Evolutionary conservation across 1,140 invertebrate species (phyloP).

Genomic region (Atopsyche davidsoni): DNA sequence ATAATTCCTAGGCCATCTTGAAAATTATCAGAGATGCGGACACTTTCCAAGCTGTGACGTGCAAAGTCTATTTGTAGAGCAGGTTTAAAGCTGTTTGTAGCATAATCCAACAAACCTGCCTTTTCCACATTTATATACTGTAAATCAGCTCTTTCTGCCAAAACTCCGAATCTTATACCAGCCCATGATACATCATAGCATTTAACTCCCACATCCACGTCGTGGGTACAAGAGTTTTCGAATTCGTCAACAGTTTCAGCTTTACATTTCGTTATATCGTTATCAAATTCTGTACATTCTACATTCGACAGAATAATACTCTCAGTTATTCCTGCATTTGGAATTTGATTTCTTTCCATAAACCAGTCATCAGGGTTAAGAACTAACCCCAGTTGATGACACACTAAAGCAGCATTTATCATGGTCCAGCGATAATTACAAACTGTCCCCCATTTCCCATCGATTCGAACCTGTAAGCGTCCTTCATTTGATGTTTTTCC

Average conservation of each 20-base stretch:
- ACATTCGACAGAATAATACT: conserved; percentile 81
- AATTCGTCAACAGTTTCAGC: conserved; percentile 72
- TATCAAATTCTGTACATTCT: conserved; percentile 83
- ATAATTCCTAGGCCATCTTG: conserved; percentile 84
- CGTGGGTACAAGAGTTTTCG: conserved; percentile 84
- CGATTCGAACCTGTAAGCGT: conserved; percentile 71
- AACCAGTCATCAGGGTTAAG: conserved; percentile 91
- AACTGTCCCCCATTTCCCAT: conserved; percentile 91
- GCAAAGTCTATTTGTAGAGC: conserved; percentile 96
- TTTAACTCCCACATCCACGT: conserved; percentile 79
- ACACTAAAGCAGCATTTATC: conserved; percentile 86
- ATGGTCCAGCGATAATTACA: conserved; percentile 96
- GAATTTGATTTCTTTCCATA: conserved; percentile 72
- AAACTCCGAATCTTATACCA: conserved; percentile 80
- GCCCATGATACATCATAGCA: conserved; percentile 92
- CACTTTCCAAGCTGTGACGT: conserved; percentile 80
- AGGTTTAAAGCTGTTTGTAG: conserved; percentile 82
- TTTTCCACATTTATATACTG: conserved; percentile 84
- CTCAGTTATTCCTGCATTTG: conserved; percentile 68
- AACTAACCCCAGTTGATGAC: conserved; percentile 89
- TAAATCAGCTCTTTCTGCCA: conserved; percentile 80
- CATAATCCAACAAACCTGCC: conserved; percentile 91
- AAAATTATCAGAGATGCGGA: conserved; percentile 73
- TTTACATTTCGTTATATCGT: conserved; percentile 84
- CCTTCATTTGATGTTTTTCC: conserved; percentile 70